Evolutionary conservation across 2,888 invertebrate genomes (phyloP).

Genomic region (Ochropleura plecta): DNA sequence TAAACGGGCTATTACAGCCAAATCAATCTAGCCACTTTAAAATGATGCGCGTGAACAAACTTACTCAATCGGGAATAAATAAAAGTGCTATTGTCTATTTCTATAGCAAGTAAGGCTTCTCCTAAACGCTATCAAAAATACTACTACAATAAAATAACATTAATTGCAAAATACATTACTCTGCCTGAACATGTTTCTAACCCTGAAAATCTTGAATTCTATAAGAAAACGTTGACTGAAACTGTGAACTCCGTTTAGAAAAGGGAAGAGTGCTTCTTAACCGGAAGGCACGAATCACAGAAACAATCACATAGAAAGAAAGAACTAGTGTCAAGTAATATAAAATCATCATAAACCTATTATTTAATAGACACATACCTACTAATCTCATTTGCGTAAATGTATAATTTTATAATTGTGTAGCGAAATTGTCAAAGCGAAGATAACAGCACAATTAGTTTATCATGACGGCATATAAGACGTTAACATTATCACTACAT

Average conservation of each 20-base stretch:
- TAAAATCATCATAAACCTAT: conserved; percentile 14
- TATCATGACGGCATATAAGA: conserved; percentile 28
- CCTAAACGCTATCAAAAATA: background rate
- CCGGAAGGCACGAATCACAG: background rate
- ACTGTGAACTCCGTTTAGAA: background rate
- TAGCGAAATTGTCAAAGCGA: conserved; percentile 22
- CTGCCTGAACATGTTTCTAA: background rate
- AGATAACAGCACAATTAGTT: conserved; percentile 31
- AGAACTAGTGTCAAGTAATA: background rate
- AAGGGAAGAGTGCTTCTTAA: background rate
- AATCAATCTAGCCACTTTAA: background rate
- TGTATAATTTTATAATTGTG: conserved; percentile 33
- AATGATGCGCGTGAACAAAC: background rate
- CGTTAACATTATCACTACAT: conserved; percentile 33
- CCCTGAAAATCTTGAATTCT: background rate
- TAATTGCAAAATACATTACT: background rate
- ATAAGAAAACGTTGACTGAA: background rate
- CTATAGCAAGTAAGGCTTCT: background rate
- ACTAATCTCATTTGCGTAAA: conserved; percentile 25
- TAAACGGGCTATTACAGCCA: background rate
- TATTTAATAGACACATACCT: conserved; percentile 21
- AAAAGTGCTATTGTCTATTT: background rate
- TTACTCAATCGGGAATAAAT: background rate
- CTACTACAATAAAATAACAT: background rate
- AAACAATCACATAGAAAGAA: conserved; percentile 7